Evolutionary conservation across 2,888 invertebrate genomes (phyloP).

Genomic region (Ennomos quercinarius): DNA sequence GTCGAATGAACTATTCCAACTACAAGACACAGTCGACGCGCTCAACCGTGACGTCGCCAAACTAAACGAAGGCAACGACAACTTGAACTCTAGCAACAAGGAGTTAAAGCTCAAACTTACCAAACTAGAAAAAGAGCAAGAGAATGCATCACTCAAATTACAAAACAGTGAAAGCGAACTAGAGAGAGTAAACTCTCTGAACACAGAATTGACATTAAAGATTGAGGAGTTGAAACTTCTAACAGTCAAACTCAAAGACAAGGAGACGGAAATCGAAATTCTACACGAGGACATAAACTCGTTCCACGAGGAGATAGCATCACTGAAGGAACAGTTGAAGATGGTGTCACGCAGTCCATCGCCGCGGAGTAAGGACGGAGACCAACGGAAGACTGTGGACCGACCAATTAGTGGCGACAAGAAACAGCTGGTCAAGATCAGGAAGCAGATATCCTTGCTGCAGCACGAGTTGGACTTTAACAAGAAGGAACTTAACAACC

Average conservation of each 20-base stretch:
- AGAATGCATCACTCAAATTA: slow-evolving; percentile 70
- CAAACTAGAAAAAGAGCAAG: slow-evolving; percentile 79
- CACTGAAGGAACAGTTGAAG: slow-evolving; percentile 75
- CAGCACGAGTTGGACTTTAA: slow-evolving; percentile 79
- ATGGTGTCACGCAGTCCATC: slow-evolving; percentile 84
- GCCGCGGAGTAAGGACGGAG: slow-evolving; percentile 83
- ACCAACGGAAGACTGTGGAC: slow-evolving; percentile 76
- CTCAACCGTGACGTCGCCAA: slow-evolving; percentile 69
- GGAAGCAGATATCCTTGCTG: slow-evolving; percentile 72
- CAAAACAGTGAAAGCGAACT: slow-evolving; percentile 73
- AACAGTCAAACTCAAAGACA: slow-evolving; percentile 77
- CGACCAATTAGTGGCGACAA: slow-evolving; percentile 84
- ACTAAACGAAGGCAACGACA: slow-evolving; percentile 72
- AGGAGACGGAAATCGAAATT: slow-evolving; percentile 84
- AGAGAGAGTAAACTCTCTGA: slow-evolving; percentile 67
- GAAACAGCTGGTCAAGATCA: slow-evolving; percentile 84
- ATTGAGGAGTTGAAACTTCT: slow-evolving; percentile 73
- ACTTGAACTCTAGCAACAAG: slow-evolving; percentile 65
- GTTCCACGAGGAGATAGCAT: slow-evolving; percentile 80
- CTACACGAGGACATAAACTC: slow-evolving; percentile 79
- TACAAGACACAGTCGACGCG: slow-evolving; percentile 69
- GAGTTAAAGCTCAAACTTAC: slow-evolving; percentile 70
- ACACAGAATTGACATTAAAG: slow-evolving; percentile 69
- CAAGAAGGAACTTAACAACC: slow-evolving; percentile 79
- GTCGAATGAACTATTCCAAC: slow-evolving; percentile 70